These are phyloP conservation scores for Pararge aegeria DNA, from an alignment of 1,140 invertebrate species.

Conservation along the genomic window DNA sequence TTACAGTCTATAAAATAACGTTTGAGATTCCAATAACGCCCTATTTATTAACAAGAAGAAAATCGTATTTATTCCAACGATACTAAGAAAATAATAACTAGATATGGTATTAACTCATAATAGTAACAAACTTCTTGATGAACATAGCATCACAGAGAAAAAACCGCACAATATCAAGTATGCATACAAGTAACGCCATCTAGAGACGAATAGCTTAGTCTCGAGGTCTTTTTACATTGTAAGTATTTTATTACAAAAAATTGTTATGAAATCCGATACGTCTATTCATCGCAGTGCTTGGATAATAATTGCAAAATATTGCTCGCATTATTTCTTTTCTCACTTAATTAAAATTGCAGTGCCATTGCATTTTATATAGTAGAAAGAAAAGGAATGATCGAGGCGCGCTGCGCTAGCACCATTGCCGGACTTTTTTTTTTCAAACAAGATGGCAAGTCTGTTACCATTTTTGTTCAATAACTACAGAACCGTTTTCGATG, in stretches of 20 bases:
- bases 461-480: too few species aligned
- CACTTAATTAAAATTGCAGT: slow-evolving; percentile 2
- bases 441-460: too few species aligned
- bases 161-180: slow-evolving; percentile 2
- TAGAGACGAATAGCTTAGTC: slow-evolving; percentile 48
- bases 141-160: not conserved
- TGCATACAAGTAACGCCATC: slow-evolving; percentile 49
- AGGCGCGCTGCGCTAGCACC: not conserved
- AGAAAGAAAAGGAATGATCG: not conserved
- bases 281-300: not conserved
- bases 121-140: not conserved
- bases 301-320: not conserved
- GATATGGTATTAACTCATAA: not conserved
- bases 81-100: not conserved
- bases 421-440: not conserved
- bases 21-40: slow-evolving; percentile 9
- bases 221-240: not conserved
- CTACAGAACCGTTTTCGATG: too few species aligned
- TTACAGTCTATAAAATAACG: not conserved
- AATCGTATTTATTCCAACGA: not conserved
- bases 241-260: not conserved
- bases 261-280: slow-evolving; percentile 2
- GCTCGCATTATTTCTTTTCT: not conserved
- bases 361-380: not conserved
- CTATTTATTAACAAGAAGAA: not conserved